Base-by-base conservation (phyloP, 2,113 vertebrate genomes). In the Oriolus oriolus region DNA sequence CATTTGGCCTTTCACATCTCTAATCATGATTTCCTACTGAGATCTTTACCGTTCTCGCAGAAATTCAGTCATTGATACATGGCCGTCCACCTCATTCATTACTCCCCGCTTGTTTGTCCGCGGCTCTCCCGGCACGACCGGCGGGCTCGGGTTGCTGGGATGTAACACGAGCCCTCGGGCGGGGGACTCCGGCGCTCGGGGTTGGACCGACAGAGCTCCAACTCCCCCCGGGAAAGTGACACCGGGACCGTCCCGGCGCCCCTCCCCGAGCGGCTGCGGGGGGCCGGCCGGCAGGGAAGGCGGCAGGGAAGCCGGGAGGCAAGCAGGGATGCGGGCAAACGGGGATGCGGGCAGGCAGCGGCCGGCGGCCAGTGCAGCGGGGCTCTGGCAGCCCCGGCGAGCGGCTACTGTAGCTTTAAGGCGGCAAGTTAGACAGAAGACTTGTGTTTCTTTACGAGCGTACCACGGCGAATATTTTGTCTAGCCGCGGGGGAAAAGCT, bases 401-500 rank as follows among this genome's bases (percentile, higher is more conserved):
- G 70, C 49, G 63, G 91, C 54, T 87, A n/a, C 97, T 96, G 96
- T 94, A 89, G 94, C 97, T 98, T 97, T 97, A 97, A 97, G 64
- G 95, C 93, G 90, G 91, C 79, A 96, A 98, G 95, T 97, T 96
- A 87, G 95, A 94, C 96, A 91, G 87, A 77, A 91, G 97, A 92
- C 96, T 96, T 95, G 89, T 84, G 97, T 96, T 95, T 89, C 97
- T 98, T 93, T 88, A 54, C 45, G 69, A 95, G 96, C 70, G 65
- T 61, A 93, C 96, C 86, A 64, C 95, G 95, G 97, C 87, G 97
- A 97, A 82, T 96, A 97, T 98, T 98, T 97, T 97, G 98, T 97
- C 96, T 98, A 96, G 97, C 98, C 90, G 95, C 97, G 80, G 97
- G 97, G 96, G 63, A 93, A 97, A 97, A 92, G 96, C 98, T 98